Evolutionary conservation across 2,797 vertebrate species (phyloP), one percentile per base, ranked within the genome.

Genomic region (Poeciliopsis gracilis): DNA sequence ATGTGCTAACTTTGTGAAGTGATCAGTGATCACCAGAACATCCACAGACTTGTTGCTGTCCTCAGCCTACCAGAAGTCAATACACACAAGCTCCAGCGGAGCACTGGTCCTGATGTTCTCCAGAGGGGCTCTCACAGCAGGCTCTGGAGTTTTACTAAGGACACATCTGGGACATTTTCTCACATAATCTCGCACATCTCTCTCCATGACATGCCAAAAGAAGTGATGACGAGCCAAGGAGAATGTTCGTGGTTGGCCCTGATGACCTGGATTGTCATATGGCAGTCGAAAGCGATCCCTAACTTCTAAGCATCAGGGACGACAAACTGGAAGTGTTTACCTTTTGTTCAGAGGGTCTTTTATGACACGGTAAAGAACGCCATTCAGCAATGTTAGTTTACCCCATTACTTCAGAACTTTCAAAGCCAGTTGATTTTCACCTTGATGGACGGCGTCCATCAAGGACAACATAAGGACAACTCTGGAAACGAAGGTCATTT

Each of bases 171-270:
- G 49, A 38, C 33, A 73, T 23, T 33, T 53, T 23, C 20, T 41
- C 18, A 73, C 72, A 55, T 73, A 38, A 6, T 25, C 47, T 18
- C 71, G 8, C 11, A 55, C 49, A 73, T 73, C 49, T 12, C 28
- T 73, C 5, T 55, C 49, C 49, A 73, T 55, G 25, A 41, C 72
- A 73, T 38, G 33, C 72, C 33, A 72, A 23, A 20, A 38, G 51
- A 73, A 73, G 20, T 18, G 96, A 59, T 46, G 45, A 46, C 12
- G 20, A 23, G 66, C 20, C 20, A 9, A 25, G 36, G 16, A 6
- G 6, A 25, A 25, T 53, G 33, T 38, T 41, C 8, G 20, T 69
- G 16, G 38, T 5, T 67, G 63, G 3, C 36, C 38, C 9, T 25
- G 66, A 10, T 67, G 63, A 23, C 36, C 33, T 16, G 63, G 36